Evolutionary conservation across 2,113 vertebrate genomes (phyloP).

Genomic region (Sturnus vulgaris): DNA sequence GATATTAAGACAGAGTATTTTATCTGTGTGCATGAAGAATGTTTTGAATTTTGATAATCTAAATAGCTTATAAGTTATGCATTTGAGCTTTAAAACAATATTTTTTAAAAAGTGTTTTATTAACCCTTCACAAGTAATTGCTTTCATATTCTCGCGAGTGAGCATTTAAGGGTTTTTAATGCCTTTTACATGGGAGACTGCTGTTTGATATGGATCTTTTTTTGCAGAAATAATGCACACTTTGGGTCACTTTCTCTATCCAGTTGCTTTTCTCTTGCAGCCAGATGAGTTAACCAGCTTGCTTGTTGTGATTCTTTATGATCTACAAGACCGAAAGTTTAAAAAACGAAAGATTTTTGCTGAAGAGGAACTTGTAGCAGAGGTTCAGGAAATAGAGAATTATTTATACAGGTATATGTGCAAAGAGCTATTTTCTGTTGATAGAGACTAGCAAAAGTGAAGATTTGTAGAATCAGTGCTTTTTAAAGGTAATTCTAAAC

Average conservation of each 20-base stretch:
- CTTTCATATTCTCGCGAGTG: neutral
- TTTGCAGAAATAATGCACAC: neutral
- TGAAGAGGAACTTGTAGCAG: conserved; percentile 58
- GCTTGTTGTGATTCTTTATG: conserved; percentile 85
- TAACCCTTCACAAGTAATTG: neutral
- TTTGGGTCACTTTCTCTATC: neutral
- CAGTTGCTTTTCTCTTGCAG: conserved; percentile 65
- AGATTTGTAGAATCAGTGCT: neutral
- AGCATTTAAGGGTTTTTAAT: neutral
- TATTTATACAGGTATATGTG: conserved; percentile 76
- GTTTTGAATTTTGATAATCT: neutral
- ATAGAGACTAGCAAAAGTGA: neutral
- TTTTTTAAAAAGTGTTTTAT: neutral
- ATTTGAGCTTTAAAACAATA: neutral
- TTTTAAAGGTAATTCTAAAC: neutral
- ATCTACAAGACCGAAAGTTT: conserved; percentile 90
- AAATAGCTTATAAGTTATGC: neutral
- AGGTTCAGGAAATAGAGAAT: conserved; percentile 81
- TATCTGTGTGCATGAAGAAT: neutral
- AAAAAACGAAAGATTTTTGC: conserved; percentile 55
- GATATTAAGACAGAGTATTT: neutral
- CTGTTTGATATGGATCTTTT: neutral
- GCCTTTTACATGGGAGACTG: neutral
- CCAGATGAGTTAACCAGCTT: conserved; percentile 82
- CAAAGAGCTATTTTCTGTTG: neutral